Percentiles rank a stretch among this genome's conserved stretches.
These are phyloP conservation scores for Drosophila melanosoma DNA, from an alignment of 2,888 invertebrate species.

Conservation along the genomic window DNA sequence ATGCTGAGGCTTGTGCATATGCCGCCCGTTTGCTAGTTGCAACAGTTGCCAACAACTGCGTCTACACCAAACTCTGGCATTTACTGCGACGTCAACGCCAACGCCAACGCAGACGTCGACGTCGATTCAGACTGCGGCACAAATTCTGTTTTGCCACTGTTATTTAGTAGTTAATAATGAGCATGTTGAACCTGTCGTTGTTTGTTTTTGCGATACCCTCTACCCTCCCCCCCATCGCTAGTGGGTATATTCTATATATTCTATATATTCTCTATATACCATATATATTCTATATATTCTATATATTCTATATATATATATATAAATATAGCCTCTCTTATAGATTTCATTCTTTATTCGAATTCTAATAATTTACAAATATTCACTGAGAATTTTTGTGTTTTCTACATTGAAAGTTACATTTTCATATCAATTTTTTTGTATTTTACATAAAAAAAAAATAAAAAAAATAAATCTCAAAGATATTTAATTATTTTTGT, in stretches of 20 bases:
- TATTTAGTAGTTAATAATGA: slow-evolving; percentile 81
- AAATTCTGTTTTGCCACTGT: slow-evolving; percentile 67
- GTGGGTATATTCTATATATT: slow-evolving; percentile 15
- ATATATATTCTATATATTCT: neutral
- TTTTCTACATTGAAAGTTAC: no score
- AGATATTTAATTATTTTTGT: no score
- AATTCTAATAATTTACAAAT: no score
- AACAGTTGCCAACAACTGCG: slow-evolving; percentile 50
- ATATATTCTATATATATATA: no score
- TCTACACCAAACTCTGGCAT: neutral
- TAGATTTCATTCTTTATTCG: no score
- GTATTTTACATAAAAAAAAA: no score
- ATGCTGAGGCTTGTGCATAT: slow-evolving; percentile 60
- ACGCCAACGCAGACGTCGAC: neutral
- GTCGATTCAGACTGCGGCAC: neutral
- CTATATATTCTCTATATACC: no score
- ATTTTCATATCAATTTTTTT: no score
- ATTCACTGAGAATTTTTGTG: no score
- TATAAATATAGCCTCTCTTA: no score
- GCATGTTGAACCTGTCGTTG: slow-evolving; percentile 76
- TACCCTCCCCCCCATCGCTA: neutral
- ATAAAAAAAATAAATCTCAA: no score
- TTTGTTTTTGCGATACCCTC: slow-evolving; percentile 60
- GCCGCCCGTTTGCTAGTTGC: slow-evolving; percentile 47
- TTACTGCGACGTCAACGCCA: neutral